phyloP scores from a whole-genome alignment of 1,140 invertebrate genomes.

The Zaprionus vittiger region DNA sequence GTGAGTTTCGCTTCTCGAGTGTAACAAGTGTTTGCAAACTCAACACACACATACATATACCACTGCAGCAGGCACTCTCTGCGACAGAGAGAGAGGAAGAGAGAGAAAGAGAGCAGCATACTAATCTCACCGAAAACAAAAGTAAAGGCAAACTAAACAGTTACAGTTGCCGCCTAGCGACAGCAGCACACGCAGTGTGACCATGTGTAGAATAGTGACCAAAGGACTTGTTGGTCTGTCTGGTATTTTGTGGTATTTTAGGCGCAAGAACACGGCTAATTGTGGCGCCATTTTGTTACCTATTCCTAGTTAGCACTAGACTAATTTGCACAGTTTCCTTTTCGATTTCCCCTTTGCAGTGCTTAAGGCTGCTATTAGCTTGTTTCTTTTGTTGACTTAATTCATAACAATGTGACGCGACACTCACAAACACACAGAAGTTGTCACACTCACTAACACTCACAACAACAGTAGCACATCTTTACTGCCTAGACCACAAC shows the following conservation, averaged over 20 bases:
- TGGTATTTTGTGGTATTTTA: conserved; percentile 29
- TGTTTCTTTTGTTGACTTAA: conserved; percentile 71
- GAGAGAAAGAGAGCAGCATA: conserved; percentile 2
- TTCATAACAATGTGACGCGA: conserved; percentile 54
- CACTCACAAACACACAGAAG: conserved; percentile 26
- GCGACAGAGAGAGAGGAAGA: background rate
- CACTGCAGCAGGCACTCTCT: conserved; percentile 34
- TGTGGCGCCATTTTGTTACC: conserved; percentile 37
- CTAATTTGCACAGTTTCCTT: conserved; percentile 27
- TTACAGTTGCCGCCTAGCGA: conserved; percentile 2
- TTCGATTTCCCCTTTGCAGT: conserved; percentile 32
- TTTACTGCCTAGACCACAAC: conserved; percentile 54
- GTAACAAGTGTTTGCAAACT: conserved; percentile 70
- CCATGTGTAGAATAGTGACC: background rate
- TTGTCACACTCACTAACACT: background rate
- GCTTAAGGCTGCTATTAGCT: conserved; percentile 59
- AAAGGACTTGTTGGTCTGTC: conserved; percentile 3
- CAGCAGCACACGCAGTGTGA: conserved; percentile 9
- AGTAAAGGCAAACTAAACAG: conserved; percentile 16
- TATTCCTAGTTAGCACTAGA: conserved; percentile 1
- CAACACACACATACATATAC: conserved; percentile 32
- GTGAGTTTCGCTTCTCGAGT: conserved; percentile 53
- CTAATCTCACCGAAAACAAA: conserved; percentile 18
- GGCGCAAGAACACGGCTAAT: background rate
- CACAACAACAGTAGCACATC: conserved; percentile 51